These are phyloP conservation scores for Dryoscopus gambensis DNA, from an alignment of 2,113 vertebrate genomes.

Conservation along the genomic window DNA sequence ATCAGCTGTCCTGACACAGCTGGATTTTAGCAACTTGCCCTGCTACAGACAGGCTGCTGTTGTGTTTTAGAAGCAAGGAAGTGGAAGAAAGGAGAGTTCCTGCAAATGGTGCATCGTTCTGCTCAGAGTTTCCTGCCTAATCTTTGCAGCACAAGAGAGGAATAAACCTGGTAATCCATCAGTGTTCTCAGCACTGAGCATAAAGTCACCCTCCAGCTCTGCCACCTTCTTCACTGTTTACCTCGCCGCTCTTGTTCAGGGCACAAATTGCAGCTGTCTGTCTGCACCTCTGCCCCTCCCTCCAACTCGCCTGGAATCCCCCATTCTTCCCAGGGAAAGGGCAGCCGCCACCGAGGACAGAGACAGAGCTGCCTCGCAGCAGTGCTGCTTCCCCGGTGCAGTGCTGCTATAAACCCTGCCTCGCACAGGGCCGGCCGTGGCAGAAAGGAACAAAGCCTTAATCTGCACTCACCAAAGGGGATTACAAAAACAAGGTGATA, in stretches of 20 bases:
- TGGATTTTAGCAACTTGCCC: neutral
- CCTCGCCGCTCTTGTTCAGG: neutral
- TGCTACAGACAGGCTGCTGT: neutral
- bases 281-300: neutral
- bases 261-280: accelerated
- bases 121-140: neutral
- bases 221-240: neutral
- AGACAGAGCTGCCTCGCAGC: neutral
- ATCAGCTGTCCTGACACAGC: neutral
- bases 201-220: neutral
- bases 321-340: neutral
- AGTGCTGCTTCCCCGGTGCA: neutral
- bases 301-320: neutral
- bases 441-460: neutral
- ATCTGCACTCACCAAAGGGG: neutral
- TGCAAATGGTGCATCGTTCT: accelerated
- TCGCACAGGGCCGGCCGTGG: accelerated
- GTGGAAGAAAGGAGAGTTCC: neutral
- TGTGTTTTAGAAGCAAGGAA: neutral
- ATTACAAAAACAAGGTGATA: neutral
- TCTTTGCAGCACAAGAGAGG: neutral
- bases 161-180: neutral
- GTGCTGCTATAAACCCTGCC: neutral
- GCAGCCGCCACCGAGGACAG: accelerated
- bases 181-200: neutral